Evolutionary conservation across 2,797 vertebrate genomes (phyloP), one percentile per base, ranked within the genome.

Genomic region (Crocodylus rhombifer): DNA sequence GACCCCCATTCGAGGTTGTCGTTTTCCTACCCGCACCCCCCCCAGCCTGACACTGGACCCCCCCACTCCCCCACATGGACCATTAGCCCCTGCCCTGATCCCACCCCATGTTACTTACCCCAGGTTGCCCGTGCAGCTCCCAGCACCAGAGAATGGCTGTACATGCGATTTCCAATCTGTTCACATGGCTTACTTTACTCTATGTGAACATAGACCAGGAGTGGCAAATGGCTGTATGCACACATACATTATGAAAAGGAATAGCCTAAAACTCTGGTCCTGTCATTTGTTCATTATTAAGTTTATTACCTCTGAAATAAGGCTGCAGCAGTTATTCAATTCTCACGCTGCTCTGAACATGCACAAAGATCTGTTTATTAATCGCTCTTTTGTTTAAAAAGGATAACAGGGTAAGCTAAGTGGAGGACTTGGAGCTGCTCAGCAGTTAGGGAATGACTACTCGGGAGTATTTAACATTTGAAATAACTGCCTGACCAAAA

Each of bases 291-390:
- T 96, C 95, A 89, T 95, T 95, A 92, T 87, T 91, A 93, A 95
- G 96, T 86, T 89, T 96, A 92, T 95, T 97, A 95, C 83, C 80
- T 86, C 88, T 88, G 92, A 94, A 95, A 95, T 95, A 94, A 96
- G 88, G 84, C 94, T 93, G 87, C 82, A 76, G 77, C 55, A 28
- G 56, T 92, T 71, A 63, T 91, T 73, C 84, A 87, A 90, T 91
- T 83, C 92, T 88, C 77, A 9, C 71, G 82, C 55, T 86, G 74
- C 25, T 10, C 81, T 77, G 60, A 79, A 58, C 26, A 20, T 58
- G 26, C 60, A 67, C 36, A 42, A 7, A 77, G 57, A 80, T 71
- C 61, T 81, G 78, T 92, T 97, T 95, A 94, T 96, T 96, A 96
- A 93, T 94, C 92, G 90, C 61, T 85, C 80, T 88, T 94, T 95